phyloP scores from a whole-genome alignment of 2,113 vertebrate species.

The Prochilodus magdalenae region DNA sequence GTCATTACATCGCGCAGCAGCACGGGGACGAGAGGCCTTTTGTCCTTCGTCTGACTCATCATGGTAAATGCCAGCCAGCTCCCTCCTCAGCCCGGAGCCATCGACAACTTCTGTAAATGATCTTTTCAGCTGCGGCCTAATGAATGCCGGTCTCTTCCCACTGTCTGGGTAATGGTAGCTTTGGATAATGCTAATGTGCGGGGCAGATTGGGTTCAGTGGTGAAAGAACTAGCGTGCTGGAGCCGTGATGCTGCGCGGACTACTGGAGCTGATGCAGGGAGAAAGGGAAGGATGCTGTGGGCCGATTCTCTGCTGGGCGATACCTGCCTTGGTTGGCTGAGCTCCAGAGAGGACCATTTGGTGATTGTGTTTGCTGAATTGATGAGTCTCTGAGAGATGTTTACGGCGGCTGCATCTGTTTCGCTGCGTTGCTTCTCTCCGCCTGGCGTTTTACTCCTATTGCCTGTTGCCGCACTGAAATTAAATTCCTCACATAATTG shows the following conservation, averaged over 20 bases:
- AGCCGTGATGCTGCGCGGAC: too few relatives aligned
- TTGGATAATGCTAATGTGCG: neutral
- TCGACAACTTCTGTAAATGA: slow-evolving; percentile 54
- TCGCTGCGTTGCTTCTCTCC: slow-evolving; percentile 42
- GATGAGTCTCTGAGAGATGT: slow-evolving; percentile 34
- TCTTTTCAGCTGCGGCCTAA: slow-evolving; percentile 49
- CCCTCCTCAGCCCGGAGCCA: slow-evolving; percentile 47
- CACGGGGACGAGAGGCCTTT: slow-evolving; percentile 31
- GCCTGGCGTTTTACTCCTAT: slow-evolving; percentile 45
- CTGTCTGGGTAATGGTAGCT: slow-evolving; percentile 19
- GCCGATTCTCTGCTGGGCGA: neutral
- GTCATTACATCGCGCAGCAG: slow-evolving; percentile 59
- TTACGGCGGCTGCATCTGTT: slow-evolving; percentile 31
- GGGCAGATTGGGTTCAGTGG: neutral
- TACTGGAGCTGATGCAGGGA: neutral
- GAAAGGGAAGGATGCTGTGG: neutral
- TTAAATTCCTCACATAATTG: slow-evolving; percentile 55
- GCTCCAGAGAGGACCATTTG: slow-evolving; percentile 49
- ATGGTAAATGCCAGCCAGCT: slow-evolving; percentile 65
- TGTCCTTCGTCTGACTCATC: slow-evolving; percentile 68
- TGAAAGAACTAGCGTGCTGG: neutral
- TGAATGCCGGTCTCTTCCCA: slow-evolving; percentile 16
- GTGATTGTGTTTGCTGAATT: slow-evolving; percentile 49
- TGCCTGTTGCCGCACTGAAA: slow-evolving; percentile 60
- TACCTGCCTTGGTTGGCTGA: slow-evolving; percentile 2